These are phyloP conservation scores for Oryzias woworae DNA, from an alignment of 2,113 vertebrate species.

Conservation along the genomic window DNA sequence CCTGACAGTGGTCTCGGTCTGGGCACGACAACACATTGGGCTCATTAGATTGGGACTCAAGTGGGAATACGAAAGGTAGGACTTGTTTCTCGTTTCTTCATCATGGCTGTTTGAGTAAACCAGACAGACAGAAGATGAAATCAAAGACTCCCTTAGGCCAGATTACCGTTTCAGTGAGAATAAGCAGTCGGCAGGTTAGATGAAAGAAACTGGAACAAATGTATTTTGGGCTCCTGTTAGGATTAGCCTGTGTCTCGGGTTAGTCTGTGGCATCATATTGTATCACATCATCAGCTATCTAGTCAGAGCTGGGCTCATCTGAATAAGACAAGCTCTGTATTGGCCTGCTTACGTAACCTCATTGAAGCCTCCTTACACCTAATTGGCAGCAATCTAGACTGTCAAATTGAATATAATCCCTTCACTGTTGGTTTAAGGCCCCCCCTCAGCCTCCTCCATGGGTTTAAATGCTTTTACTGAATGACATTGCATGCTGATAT, in stretches of 20 bases:
- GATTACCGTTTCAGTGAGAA: conserved; percentile 55
- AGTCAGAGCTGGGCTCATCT: conserved; percentile 16
- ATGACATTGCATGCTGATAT: conserved; percentile 53
- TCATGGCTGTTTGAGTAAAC: conserved; percentile 56
- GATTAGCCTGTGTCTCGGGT: conserved; percentile 30
- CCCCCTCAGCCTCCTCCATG: conserved; percentile 10
- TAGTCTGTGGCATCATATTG: conserved; percentile 31
- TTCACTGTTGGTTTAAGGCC: conserved; percentile 40
- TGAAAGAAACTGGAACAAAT: conserved; percentile 68
- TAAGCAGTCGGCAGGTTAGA: conserved; percentile 55
- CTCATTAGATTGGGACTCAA: conserved; percentile 57
- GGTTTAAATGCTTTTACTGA: conserved; percentile 46
- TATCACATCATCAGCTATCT: conserved; percentile 37
- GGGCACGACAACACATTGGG: conserved; percentile 18
- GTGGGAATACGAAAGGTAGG: conserved; percentile 25
- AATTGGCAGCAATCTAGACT: conserved; percentile 61
- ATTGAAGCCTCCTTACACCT: conserved; percentile 49
- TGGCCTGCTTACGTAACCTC: conserved; percentile 53
- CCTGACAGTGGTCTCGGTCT: conserved; percentile 1
- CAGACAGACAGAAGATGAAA: conserved; percentile 49
- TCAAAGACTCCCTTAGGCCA: conserved; percentile 62
- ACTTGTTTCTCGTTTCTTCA: conserved; percentile 33
- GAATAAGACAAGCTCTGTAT: conserved; percentile 32
- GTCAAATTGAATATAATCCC: conserved; percentile 61
- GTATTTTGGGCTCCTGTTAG: conserved; percentile 55